phyloP scores from a whole-genome alignment of 2,888 invertebrate species.

The Schizotus pectinicornis region DNA sequence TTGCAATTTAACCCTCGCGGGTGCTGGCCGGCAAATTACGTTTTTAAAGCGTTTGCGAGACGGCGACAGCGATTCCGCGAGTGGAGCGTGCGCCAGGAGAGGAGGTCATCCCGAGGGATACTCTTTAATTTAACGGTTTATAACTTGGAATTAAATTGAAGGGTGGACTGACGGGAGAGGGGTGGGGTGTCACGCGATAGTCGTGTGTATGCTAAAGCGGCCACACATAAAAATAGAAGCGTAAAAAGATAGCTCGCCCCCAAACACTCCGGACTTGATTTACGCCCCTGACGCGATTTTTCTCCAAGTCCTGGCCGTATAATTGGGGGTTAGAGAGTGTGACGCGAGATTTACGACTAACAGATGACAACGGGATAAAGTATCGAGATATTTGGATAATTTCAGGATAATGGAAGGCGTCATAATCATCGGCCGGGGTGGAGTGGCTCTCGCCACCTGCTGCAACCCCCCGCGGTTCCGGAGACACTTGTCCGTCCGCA shows the following conservation, averaged over 20 bases:
- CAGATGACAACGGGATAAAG: slow-evolving; percentile 33
- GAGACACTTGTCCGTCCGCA: slow-evolving; percentile 20
- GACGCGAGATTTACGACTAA: slow-evolving; percentile 28
- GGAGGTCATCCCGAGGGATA: slow-evolving; percentile 50
- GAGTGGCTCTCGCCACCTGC: slow-evolving; percentile 48
- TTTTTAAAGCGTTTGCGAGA: slow-evolving; percentile 40
- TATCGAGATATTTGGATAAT: slow-evolving; percentile 40
- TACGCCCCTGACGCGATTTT: too few relatives aligned
- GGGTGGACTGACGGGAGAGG: slow-evolving; percentile 38
- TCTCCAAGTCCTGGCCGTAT: background rate
- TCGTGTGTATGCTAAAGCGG: slow-evolving; percentile 53
- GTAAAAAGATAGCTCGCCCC: slow-evolving; percentile 4
- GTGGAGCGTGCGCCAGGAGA: slow-evolving; percentile 38
- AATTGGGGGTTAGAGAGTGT: slow-evolving; percentile 1
- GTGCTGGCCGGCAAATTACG: slow-evolving; percentile 33
- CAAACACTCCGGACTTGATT: background rate
- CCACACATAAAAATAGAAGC: slow-evolving; percentile 27
- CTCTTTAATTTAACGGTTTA: slow-evolving; percentile 59
- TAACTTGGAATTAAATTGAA: slow-evolving; percentile 58
- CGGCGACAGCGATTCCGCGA: slow-evolving; percentile 44
- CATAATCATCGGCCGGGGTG: slow-evolving; percentile 45
- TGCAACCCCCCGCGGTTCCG: slow-evolving; percentile 34
- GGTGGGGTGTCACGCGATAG: slow-evolving; percentile 50
- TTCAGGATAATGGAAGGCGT: slow-evolving; percentile 28
- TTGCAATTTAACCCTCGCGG: slow-evolving; percentile 27